A percentile compares a stretch with the other conserved stretches of the same genome.
These are phyloP conservation scores for Oligia latruncula DNA, from an alignment of 2,888 invertebrate species.

Conservation along the genomic window DNA sequence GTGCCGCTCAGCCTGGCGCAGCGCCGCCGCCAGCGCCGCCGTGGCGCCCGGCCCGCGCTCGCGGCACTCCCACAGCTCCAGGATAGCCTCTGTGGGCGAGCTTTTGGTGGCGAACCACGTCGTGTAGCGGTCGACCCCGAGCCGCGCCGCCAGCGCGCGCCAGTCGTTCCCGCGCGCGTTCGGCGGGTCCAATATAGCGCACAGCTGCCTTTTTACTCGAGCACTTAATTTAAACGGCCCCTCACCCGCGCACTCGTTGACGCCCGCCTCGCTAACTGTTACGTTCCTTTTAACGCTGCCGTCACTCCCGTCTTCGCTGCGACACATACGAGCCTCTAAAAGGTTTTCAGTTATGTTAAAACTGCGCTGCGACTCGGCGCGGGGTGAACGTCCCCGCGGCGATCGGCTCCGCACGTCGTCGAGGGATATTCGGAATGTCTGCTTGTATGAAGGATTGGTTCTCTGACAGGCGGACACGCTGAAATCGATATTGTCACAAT, in stretches of 20 bases:
- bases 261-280: slow-evolving; percentile 91
- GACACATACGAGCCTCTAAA: slow-evolving; percentile 86
- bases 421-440: slow-evolving; percentile 87
- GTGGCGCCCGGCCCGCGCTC: slow-evolving; percentile 95
- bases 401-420: slow-evolving; percentile 86
- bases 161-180: slow-evolving; percentile 98
- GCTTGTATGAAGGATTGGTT: slow-evolving; percentile 88
- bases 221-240: slow-evolving; percentile 91
- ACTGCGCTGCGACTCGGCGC: slow-evolving; percentile 86
- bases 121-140: slow-evolving; percentile 98
- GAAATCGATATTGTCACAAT: slow-evolving; percentile 87
- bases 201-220: slow-evolving; percentile 89
- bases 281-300: slow-evolving; percentile 87
- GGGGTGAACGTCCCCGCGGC: slow-evolving; percentile 86
- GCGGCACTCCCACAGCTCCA: slow-evolving; percentile 98
- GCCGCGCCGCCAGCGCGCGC: slow-evolving; percentile 97
- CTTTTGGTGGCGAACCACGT: slow-evolving; percentile 99
- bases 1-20: slow-evolving; percentile 86
- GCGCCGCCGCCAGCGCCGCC: slow-evolving; percentile 91
- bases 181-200: slow-evolving; percentile 96
- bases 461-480: slow-evolving; percentile 86
- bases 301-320: slow-evolving; percentile 87
- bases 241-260: slow-evolving; percentile 91
- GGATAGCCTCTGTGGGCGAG: slow-evolving; percentile 98
- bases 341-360: slow-evolving; percentile 88